Base-by-base conservation (phyloP, 2,113 vertebrate species). In the Himantopus leucocephalus region DNA sequence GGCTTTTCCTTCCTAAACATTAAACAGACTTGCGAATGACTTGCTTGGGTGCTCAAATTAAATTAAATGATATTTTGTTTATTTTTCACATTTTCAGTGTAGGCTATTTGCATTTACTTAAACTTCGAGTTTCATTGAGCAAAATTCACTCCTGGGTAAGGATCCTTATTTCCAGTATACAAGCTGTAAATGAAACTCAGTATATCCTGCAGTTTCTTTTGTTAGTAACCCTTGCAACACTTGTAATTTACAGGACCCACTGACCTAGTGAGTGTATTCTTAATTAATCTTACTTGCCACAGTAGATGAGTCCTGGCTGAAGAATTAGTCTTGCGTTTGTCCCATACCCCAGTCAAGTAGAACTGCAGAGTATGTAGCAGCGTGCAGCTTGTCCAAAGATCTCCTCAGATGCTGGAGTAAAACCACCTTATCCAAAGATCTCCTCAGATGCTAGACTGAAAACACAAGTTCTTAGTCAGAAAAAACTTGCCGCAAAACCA, bases 61-160 rank as follows among this genome's bases (percentile, higher is more conserved):
- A 98, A 97, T 97, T 97, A 97, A 97, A 97, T 96, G 93, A 87
- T 95, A 95, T 93, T 97, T 96, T 97, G 95, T 98, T 98, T 98
- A 98, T 97, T 98, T 97, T 98, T 94, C 92, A 89, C 78, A 89
- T 87, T 83, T 96, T 97, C 47, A 74, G 79, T 76, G 63, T 47
- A 88, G 94, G 84, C 68, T 93, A 85, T 96, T 95, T 96, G 94
- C 95, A 94, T 95, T 96, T 85, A 75, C 85, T 96, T 91, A 79
- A 96, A 90, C 82, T 79, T 83, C 32, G 62, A 41, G 63, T 95
- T 96, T 85, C 43, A 30, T 1, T 83, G 58, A 90, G 71, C 70
- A 87, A 76, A 85, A 92, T 74, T 92, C 52, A 80, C 72, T 67
- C 53, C 41, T 55, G 77, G 53, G 48, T 85, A 79, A 47, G n/a